Conservation (phyloP, 2,888 invertebrate genomes). For the Leucoptera coffeella region DNA sequence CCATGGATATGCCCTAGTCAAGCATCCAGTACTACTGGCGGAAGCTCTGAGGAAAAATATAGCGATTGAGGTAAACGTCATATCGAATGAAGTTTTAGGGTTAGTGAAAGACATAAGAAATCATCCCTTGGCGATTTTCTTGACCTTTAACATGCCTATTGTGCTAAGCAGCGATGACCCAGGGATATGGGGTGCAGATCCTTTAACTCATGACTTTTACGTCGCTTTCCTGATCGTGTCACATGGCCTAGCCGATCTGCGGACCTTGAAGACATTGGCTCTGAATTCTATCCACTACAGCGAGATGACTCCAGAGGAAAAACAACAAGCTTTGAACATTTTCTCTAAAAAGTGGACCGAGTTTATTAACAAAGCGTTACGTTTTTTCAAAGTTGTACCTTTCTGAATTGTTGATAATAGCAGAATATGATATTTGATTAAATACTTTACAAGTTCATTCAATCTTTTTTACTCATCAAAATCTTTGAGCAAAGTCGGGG, state of each 20-base stretch:
- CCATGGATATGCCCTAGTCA: conserved; percentile 67
- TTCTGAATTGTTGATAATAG: not conserved
- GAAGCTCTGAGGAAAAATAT: conserved; percentile 53
- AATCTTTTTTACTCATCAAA: no score
- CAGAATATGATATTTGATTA: not conserved
- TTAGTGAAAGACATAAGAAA: conserved; percentile 68
- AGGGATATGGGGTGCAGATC: conserved; percentile 68
- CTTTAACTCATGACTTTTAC: conserved; percentile 73
- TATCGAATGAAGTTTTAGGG: conserved; percentile 71
- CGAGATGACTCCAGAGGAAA: conserved; percentile 22
- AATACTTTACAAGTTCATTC: no score
- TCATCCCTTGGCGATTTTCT: conserved; percentile 63
- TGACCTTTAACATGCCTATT: conserved; percentile 64
- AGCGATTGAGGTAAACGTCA: conserved; percentile 71
- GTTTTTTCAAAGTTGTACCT: not conserved
- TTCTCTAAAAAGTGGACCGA: conserved; percentile 21
- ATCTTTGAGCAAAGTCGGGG: no score
- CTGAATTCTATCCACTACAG: conserved; percentile 70
- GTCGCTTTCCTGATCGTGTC: conserved; percentile 70
- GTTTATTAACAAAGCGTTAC: conserved; percentile 13
- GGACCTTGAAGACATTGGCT: conserved; percentile 67
- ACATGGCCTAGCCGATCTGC: conserved; percentile 60
- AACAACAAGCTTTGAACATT: conserved; percentile 12
- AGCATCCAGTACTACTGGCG: conserved; percentile 62
- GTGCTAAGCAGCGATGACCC: conserved; percentile 78